These are phyloP conservation scores for Epicampocera succincta DNA, from an alignment of 2,888 invertebrate species.

Conservation along the genomic window DNA sequence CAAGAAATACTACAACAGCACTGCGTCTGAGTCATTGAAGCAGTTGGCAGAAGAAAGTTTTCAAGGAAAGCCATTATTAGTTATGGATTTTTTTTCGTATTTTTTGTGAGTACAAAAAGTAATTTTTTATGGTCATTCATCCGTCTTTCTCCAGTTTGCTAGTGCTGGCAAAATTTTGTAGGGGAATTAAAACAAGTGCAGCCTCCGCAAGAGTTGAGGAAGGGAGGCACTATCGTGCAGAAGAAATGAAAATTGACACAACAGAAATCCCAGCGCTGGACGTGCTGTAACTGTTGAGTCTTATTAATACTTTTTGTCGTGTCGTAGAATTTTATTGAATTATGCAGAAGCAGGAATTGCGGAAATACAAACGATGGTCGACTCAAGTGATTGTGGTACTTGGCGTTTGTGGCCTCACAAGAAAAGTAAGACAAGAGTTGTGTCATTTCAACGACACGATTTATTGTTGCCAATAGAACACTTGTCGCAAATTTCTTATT, in stretches of 20 bases:
- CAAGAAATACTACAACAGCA: slow-evolving; percentile 50
- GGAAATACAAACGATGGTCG: slow-evolving; percentile 27
- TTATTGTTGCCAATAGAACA: no score
- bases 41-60: slow-evolving; percentile 12
- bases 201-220: not conserved
- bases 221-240: slow-evolving; percentile 44
- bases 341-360: slow-evolving; percentile 46
- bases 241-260: slow-evolving; percentile 20
- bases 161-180: slow-evolving; percentile 70
- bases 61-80: slow-evolving; percentile 50
- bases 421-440: no score
- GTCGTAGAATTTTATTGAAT: slow-evolving; percentile 42
- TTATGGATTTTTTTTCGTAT: slow-evolving; percentile 36
- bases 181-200: slow-evolving; percentile 60
- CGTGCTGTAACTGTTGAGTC: slow-evolving; percentile 47
- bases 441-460: no score
- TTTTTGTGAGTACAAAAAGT: slow-evolving; percentile 36
- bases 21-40: slow-evolving; percentile 6
- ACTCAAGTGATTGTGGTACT: slow-evolving; percentile 29
- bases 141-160: not conserved
- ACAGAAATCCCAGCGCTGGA: slow-evolving; percentile 24
- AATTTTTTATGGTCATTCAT: slow-evolving; percentile 64
- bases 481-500: no score
- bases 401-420: no score
- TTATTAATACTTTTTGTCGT: slow-evolving; percentile 40